Base-by-base conservation (phyloP, 2,113 vertebrate genomes). In the Callaeas wilsoni region DNA sequence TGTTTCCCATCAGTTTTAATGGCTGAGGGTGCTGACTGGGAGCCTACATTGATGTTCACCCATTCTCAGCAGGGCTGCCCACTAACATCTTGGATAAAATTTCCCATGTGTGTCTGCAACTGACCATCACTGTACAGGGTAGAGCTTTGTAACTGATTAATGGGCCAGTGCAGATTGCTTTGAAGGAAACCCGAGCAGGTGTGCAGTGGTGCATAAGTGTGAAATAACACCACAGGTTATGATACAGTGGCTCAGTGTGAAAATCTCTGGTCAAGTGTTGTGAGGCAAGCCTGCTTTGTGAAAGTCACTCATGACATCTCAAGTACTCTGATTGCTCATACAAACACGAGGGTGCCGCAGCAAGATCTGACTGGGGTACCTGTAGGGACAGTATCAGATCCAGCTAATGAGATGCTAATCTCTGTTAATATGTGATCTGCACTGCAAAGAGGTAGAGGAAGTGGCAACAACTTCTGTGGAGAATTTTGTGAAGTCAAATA, bases 111-210 rank as follows among this genome's bases (percentile, higher is more conserved):
- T 76, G 13, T 62, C 42, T 78, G 26, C 21, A 30, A 19, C 30
- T 84, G 56, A 44, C 30, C 26, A n/a, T 17, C 0, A 1, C 25
- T 1, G 0, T 35, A 15, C 8, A 26, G 18, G 49, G 17, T 6
- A 74, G 60, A 81, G 39, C 29, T 69, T 69, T 81, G 17, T 30
- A 67, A 29, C 22, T 67, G 32, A 37, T 85, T 41, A 60, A 87
- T 4, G 4, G 18, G 12, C 39, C 57, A 76, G 62, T 65, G 39
- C 26, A 77, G 46, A 37, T 33, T 87, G 30, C 39, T 92, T 49
- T 73, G 49, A 46, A 77, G 53, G 49, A 90, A 80, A 35, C 27
- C 25, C 3, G 3, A 86, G 37, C 55, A 78, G 23, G 21, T 59
- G 7, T 71, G 44, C 30, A 60, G 37, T 16, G 37, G 32, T 49